Evolutionary conservation across 2,888 invertebrate species (phyloP), one percentile per base, ranked within the genome.

Genomic region (Conchocele bisecta): DNA sequence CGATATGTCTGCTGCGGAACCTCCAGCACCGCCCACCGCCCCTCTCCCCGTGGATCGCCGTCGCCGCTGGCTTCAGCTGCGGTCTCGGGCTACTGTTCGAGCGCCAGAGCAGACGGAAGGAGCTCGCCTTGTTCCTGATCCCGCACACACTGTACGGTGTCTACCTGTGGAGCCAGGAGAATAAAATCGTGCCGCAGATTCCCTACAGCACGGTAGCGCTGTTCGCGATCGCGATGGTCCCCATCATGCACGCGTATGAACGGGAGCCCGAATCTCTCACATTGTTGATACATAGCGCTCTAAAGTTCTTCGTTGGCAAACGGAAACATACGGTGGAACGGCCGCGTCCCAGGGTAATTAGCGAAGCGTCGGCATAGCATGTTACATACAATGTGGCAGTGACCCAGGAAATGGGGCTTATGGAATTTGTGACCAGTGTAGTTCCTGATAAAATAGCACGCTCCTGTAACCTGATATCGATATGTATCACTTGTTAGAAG

Each of bases 221-320:
- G n/a, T 87, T 79, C 37, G 80, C 84, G 13, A 24, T 84, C 1
- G 83, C 87, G n/a, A 86, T 86, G 86, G 77, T 81, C 26, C 80
- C 82, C 7, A 73, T 87, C 3, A 87, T 87, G 87, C 84, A 87
- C 59, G 84, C 87, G 0, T 86, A 86, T 54, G 87, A 87, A 60
- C 65, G 84, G n/a, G 85, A 86, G 48, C 84, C 86, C 28, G 79
- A 81, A 26, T 85, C 86, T 4, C 63, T 86, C 48, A 82, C 82
- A 0, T 33, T 81, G 57, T 75, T 87, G 7, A 64, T 86, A 5
- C 79, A 82, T 26, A 84, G 86, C 33, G 58, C 86, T 5, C 65
- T 87, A 15, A 76, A 70, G 53, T 84, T 80, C 56, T 86, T 87
- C 39, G 83, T 86, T 24, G 87, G 87, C 3, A 68, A 78, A 35